Conservation (phyloP, 2,888 invertebrate genomes). For the Rhogogaster chlorosoma region DNA sequence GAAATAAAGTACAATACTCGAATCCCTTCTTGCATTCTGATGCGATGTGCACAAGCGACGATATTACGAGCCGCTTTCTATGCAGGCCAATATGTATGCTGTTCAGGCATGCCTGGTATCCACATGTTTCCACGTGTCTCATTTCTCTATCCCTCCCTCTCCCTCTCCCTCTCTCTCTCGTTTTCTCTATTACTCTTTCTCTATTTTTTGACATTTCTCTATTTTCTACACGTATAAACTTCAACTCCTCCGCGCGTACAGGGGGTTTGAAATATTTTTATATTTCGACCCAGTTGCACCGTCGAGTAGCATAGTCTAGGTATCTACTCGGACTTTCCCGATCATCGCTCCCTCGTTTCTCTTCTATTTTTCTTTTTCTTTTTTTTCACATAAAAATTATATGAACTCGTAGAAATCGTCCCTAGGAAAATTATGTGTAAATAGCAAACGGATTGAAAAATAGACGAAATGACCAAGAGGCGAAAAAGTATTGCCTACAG, state of each 20-base stretch:
- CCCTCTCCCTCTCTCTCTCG: background rate
- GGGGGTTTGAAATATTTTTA: constrained; percentile 50
- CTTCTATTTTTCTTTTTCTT: background rate
- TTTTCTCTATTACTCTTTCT: background rate
- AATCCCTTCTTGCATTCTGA: constrained; percentile 43
- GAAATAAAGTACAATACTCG: constrained; percentile 42
- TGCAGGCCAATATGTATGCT: constrained; percentile 67
- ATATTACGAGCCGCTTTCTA: constrained; percentile 70
- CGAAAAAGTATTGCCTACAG: background rate
- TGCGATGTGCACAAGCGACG: constrained; percentile 57
- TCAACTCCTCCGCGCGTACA: constrained; percentile 2
- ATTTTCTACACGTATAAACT: constrained; percentile 50
- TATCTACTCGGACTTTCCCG: constrained; percentile 16
- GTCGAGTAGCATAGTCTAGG: background rate
- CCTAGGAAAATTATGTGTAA: background rate
- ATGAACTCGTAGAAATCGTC: background rate
- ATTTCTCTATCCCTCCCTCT: background rate
- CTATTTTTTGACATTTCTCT: constrained; percentile 24
- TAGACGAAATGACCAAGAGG: background rate
- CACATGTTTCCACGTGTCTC: constrained; percentile 31
- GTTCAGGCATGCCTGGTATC: constrained; percentile 53
- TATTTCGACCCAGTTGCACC: constrained; percentile 47
- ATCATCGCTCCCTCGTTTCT: background rate
- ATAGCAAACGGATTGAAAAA: background rate
- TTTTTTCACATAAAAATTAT: background rate